These are phyloP conservation scores for Siderastrea siderea DNA, from an alignment of 92 coral and sea anemone species.

Conservation along the genomic window DNA sequence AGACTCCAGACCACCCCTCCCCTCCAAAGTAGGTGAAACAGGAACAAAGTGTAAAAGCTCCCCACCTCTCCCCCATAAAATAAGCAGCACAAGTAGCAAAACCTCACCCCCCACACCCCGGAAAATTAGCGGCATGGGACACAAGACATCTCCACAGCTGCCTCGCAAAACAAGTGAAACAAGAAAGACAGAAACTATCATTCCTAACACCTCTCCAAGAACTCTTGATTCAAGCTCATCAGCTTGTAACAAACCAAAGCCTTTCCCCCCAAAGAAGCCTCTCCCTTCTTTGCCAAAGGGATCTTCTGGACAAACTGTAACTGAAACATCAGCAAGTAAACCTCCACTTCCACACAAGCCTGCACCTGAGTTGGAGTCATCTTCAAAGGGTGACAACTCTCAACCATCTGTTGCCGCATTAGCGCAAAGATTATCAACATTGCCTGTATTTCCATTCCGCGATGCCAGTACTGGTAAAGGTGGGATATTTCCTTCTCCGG, in stretches of 20 bases:
- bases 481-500: slow-evolving; percentile 53
- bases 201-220: slow-evolving; percentile 2
- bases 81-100: neutral
- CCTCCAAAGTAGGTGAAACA: neutral
- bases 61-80: slow-evolving; percentile 25
- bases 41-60: neutral
- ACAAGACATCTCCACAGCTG: slow-evolving; percentile 7
- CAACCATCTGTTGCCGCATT: slow-evolving; percentile 33
- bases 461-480: slow-evolving; percentile 23
- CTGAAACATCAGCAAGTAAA: slow-evolving; percentile 19
- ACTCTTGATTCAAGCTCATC: neutral
- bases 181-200: slow-evolving; percentile 11
- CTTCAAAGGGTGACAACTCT: slow-evolving; percentile 8
- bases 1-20: slow-evolving; percentile 1
- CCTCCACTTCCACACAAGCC: slow-evolving; percentile 28
- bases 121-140: slow-evolving; percentile 14
- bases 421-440: slow-evolving; percentile 42
- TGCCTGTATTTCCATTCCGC: slow-evolving; percentile 48
- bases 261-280: slow-evolving; percentile 72
- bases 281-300: slow-evolving; percentile 62
- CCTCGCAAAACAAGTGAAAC: slow-evolving; percentile 14
- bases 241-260: slow-evolving; percentile 37
- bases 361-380: slow-evolving; percentile 4
- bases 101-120: slow-evolving; percentile 1
- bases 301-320: neutral